Base-by-base conservation (phyloP, 92 coral and sea anemone species). In the Zoanthus sansibaricus region DNA sequence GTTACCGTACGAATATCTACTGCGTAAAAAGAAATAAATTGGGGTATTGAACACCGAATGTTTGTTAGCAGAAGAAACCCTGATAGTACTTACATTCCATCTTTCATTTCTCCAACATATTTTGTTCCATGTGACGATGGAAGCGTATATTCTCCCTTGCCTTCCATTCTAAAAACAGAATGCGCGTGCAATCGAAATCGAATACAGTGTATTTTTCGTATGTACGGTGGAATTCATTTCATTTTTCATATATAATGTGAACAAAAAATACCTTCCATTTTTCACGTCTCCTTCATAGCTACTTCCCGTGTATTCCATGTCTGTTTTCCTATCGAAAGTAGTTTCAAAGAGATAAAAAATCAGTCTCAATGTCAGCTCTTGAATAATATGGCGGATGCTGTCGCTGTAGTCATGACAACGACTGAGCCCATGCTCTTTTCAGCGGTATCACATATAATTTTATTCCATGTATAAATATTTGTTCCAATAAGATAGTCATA, bases 261-360 rank as follows among this genome's bases (percentile, higher is more conserved):
- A 48, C 25, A 54, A 55, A 32, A 30, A 75, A 62, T 83, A 97
- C 99, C 99, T 90, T 88, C 90, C 99, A 97, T 95, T 95, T 86
- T 95, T 92, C 58, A 83, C 76, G n/a, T 93, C 98, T 54, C 99
- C 99, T 42, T 90, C 93, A 82, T 97, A 94, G 72, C 85, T 88
- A 66, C 99, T 97, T 5, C 99, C 99, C 14, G 99, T 97, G 80
- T 97, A 95, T 52, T 97, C 98, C 99, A 97, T 97, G 79, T 56
- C 83, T 25, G 67, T 16, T 42, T 45, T 37, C 16, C 72, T 12
- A 47, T 15, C n/a, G 3, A 21, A 45, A 12, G n/a, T 42, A 44
- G 18, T 59, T 30, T 13, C 31, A 13, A 72, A 61, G 16, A 72
- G 4, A 37, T 66, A 42, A 31, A 20, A 54, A 86, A 14, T 64